Evolutionary conservation across 2,797 vertebrate genomes (phyloP).

Genomic region (Acanthis flammea): DNA sequence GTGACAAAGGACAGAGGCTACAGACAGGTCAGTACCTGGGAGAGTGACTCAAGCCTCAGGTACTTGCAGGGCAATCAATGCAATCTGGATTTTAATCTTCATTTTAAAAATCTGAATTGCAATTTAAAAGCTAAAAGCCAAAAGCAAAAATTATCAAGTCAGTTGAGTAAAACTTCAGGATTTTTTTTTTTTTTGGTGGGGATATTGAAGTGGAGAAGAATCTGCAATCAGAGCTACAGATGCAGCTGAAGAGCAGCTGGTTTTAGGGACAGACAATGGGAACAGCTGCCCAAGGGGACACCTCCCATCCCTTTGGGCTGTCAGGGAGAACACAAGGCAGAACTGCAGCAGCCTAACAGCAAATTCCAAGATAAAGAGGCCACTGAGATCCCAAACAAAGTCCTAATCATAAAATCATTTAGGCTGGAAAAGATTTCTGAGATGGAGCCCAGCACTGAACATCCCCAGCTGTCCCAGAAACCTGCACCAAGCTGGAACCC

Average conservation of each 20-base stretch:
- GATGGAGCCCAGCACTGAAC: background rate
- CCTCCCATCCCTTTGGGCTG: background rate
- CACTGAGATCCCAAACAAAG: rapidly evolving
- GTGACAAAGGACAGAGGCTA: background rate
- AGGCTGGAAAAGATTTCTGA: background rate
- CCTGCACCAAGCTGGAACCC: background rate
- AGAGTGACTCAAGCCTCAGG: background rate
- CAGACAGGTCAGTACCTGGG: background rate
- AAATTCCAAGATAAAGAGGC: background rate
- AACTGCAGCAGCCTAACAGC: background rate
- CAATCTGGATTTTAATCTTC: background rate
- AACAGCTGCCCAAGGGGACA: background rate
- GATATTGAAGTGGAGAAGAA: background rate
- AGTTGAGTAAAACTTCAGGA: background rate
- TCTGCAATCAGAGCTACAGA: background rate
- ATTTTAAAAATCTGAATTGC: rapidly evolving
- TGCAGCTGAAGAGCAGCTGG: background rate
- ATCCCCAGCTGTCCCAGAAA: background rate
- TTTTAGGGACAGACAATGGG: background rate
- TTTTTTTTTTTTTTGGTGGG: background rate
- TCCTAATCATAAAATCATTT: background rate
- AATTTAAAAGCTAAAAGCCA: background rate
- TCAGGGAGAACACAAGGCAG: background rate
- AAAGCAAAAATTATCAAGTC: background rate
- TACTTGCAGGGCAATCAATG: background rate